Evolutionary conservation across 2,113 vertebrate genomes (phyloP).

Genomic region (Melanerpes formicivorus): DNA sequence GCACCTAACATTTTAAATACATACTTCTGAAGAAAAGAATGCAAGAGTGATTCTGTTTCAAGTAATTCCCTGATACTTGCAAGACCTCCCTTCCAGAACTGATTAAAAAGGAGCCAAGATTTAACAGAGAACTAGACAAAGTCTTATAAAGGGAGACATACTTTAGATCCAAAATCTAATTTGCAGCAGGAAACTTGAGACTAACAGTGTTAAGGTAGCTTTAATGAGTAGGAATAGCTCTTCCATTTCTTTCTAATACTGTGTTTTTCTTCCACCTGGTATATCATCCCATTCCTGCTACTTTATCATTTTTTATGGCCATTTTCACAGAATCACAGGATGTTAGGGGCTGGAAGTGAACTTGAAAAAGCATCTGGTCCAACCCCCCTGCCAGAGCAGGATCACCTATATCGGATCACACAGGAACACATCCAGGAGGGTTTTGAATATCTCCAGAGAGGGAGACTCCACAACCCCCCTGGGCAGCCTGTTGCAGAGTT

Average conservation of each 20-base stretch:
- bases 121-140: not conserved
- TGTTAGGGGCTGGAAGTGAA: no score
- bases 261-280: not conserved
- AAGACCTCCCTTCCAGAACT: not conserved
- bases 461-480: no score
- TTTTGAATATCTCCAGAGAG: no score
- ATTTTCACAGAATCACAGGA: not conserved
- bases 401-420: no score
- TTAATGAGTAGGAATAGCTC: not conserved
- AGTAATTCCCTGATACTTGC: not conserved
- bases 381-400: no score
- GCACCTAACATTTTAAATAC: not conserved
- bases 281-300: not conserved
- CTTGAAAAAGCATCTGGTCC: no score
- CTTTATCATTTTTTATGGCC: not conserved
- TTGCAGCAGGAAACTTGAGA: not conserved
- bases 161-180: not conserved
- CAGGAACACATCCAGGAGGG: no score
- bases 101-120: not conserved
- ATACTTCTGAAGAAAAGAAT: not conserved
- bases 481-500: no score
- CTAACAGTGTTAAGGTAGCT: not conserved
- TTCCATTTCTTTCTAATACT: not conserved
- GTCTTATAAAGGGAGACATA: not conserved
- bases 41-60: not conserved